Conservation (phyloP, 2,113 vertebrate species). For the Cervus canadensis region DNA sequence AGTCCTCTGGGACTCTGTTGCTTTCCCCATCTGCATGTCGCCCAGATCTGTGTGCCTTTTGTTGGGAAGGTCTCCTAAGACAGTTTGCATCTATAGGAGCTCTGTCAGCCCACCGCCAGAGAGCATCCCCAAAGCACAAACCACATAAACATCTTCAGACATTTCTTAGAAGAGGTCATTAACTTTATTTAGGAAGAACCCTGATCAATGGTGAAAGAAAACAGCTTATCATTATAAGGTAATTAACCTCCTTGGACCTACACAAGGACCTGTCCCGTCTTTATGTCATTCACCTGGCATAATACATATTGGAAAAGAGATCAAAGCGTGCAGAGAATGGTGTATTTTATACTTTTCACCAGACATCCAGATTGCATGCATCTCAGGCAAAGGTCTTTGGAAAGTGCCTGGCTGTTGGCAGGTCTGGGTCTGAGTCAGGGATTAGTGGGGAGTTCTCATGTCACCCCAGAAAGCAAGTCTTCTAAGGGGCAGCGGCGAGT, state of each 20-base stretch:
- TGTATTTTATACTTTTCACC: neutral
- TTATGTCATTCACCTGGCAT: neutral
- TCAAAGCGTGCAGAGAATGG: neutral
- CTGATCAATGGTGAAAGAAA: neutral
- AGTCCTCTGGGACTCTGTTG: neutral
- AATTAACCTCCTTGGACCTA: neutral
- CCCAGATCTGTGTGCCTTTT: neutral
- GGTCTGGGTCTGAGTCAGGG: neutral
- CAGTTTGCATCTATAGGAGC: neutral
- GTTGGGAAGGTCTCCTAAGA: neutral
- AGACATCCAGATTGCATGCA: neutral
- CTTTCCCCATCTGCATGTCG: neutral
- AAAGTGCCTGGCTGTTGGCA: neutral
- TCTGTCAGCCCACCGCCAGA: neutral
- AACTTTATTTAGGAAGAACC: neutral
- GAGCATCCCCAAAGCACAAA: neutral
- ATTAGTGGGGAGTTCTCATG: accelerated
- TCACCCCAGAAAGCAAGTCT: accelerated
- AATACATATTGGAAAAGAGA: neutral
- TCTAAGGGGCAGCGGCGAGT: too few species aligned
- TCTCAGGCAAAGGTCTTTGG: neutral
- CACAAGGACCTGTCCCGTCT: too few species aligned
- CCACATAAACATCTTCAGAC: neutral
- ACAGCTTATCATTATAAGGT: neutral
- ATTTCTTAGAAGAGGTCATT: neutral